Percentiles rank a stretch among this genome's conserved stretches.
Conservation (phyloP, 1,140 invertebrate species). For the Apis dorsata region DNA sequence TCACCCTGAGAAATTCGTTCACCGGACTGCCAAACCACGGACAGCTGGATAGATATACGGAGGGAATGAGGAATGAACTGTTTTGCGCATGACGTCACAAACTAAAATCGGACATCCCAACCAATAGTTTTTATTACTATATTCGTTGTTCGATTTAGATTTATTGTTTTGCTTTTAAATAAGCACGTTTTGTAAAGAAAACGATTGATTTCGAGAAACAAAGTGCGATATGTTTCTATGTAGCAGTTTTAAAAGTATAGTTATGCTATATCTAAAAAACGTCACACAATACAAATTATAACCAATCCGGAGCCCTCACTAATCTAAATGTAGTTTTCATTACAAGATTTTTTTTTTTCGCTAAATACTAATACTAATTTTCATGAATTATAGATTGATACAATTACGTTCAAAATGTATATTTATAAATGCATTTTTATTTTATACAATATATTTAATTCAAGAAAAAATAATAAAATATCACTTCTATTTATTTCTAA, state of each 20-base stretch:
- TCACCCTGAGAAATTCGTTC: constrained; percentile 53
- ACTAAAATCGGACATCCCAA: constrained; percentile 46
- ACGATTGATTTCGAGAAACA: background rate
- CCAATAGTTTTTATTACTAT: constrained; percentile 7
- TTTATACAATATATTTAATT: background rate
- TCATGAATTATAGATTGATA: background rate
- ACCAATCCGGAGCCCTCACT: background rate
- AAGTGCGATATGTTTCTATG: background rate
- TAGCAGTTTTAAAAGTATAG: background rate
- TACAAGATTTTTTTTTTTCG: background rate
- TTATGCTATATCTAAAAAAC: background rate
- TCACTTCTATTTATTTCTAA: background rate
- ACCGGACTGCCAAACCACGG: constrained; percentile 56
- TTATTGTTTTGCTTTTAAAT: background rate
- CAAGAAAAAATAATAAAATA: background rate
- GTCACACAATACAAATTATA: background rate
- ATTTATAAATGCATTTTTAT: background rate
- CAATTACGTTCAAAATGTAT: background rate
- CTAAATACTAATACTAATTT: background rate
- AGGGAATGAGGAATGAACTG: constrained; percentile 52
- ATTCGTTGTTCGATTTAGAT: constrained; percentile 4
- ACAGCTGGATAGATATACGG: constrained; percentile 57
- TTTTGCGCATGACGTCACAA: constrained; percentile 59
- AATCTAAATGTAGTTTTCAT: background rate
- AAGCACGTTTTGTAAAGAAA: background rate